Percentiles rank a stretch among this genome's conserved stretches.
Conservation (phyloP, 2,113 vertebrate species). For the Xiphias gladius region DNA sequence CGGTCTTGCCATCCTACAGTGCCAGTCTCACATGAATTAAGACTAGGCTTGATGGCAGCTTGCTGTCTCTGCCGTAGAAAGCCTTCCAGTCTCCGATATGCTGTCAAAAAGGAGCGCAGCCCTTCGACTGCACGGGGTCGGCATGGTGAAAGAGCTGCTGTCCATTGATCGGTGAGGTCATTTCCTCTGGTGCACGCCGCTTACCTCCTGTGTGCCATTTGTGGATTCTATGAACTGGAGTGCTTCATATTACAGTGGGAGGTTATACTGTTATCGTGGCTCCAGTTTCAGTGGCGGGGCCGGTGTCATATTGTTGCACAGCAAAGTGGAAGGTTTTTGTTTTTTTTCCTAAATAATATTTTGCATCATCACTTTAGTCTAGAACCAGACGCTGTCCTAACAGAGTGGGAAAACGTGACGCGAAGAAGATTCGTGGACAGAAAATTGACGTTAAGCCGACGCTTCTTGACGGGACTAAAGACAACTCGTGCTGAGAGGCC, state of each 20-base stretch:
- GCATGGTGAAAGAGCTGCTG: background rate
- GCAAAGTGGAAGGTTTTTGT: background rate
- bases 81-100: background rate
- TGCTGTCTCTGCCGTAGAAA: background rate
- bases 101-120: background rate
- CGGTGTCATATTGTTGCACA: background rate
- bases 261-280: background rate
- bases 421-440: background rate
- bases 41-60: background rate
- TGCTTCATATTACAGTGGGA: slow-evolving; percentile 1
- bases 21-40: background rate
- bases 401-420: background rate
- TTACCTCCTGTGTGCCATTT: background rate
- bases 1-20: background rate
- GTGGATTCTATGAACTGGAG: slow-evolving; percentile 38
- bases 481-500: slow-evolving; percentile 41
- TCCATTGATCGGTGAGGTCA: slow-evolving; percentile 29
- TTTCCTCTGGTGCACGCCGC: slow-evolving; percentile 29
- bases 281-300: background rate
- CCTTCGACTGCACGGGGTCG: background rate
- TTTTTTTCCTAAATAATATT: background rate
- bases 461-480: slow-evolving; percentile 21
- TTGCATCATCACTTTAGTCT: background rate
- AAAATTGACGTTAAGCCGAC: slow-evolving; percentile 1
- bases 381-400: slow-evolving; percentile 8